phyloP scores from a whole-genome alignment of 1,140 invertebrate species.

The Euura lappo region DNA sequence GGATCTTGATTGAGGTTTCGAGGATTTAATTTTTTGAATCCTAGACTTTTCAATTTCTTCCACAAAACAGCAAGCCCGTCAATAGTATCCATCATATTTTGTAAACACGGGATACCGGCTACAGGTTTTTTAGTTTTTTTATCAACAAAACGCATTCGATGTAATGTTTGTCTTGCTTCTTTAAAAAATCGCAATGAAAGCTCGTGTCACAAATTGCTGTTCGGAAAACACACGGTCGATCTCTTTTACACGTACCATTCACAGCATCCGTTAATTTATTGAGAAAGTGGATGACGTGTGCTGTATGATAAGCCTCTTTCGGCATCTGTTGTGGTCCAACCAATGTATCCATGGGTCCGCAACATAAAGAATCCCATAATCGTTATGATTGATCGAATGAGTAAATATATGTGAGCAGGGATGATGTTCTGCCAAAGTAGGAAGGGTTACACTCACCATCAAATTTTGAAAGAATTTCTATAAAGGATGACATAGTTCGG shows the following conservation, averaged over 20 bases:
- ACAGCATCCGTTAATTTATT: not conserved
- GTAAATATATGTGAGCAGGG: not conserved
- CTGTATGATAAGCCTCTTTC: not conserved
- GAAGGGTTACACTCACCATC: not conserved
- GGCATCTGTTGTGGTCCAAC: not conserved
- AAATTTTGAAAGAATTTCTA: not conserved
- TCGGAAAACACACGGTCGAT: not conserved
- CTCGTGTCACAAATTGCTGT: not conserved
- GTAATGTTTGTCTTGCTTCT: not conserved
- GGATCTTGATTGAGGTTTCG: slow-evolving; percentile 27
- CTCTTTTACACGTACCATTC: not conserved
- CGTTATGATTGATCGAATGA: not conserved
- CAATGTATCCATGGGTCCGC: not conserved
- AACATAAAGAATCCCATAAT: not conserved
- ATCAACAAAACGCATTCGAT: not conserved
- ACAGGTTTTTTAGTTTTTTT: not conserved
- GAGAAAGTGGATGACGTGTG: not conserved
- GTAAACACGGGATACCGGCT: slow-evolving; percentile 14
- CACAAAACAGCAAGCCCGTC: slow-evolving; percentile 17
- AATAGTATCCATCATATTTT: slow-evolving; percentile 23
- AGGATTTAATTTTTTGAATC: slow-evolving; percentile 20
- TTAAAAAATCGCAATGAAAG: not conserved
- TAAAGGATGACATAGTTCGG: not conserved
- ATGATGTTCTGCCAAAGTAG: not conserved
- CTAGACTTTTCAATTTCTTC: slow-evolving; percentile 14